Conservation (phyloP, 1,140 invertebrate species). For the Lucilia sericata region DNA sequence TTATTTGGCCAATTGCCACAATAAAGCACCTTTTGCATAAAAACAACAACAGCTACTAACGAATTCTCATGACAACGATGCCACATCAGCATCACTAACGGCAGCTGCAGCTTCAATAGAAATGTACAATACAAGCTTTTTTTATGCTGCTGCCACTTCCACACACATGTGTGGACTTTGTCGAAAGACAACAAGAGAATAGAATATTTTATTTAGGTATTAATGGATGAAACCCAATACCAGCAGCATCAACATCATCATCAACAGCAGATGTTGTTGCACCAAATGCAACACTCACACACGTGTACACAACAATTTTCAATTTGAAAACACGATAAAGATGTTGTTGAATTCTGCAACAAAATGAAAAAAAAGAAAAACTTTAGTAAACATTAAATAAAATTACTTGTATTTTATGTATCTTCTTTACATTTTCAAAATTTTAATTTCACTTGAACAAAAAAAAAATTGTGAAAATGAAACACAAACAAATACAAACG, state of each 20-base stretch:
- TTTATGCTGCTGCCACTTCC: neutral
- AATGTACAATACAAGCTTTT: neutral
- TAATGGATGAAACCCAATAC: neutral
- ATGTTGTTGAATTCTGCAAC: neutral
- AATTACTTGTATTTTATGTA: neutral
- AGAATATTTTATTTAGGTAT: neutral
- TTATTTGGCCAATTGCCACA: constrained; percentile 40
- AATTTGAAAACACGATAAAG: neutral
- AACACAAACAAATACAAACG: too few relatives aligned
- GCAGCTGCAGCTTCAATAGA: neutral
- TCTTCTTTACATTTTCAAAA: neutral
- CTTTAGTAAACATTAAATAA: neutral
- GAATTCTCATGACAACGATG: constrained; percentile 10
- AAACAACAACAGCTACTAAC: neutral
- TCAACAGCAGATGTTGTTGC: neutral
- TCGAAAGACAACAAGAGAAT: neutral
- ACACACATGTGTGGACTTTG: neutral
- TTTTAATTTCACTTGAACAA: neutral
- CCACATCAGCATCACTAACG: neutral
- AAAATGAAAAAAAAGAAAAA: neutral
- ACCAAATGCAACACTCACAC: neutral
- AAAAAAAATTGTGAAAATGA: too few relatives aligned
- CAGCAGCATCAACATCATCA: too few relatives aligned
- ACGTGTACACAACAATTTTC: neutral
- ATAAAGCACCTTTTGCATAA: constrained; percentile 13